Percentiles rank a stretch among this genome's conserved stretches.
Evolutionary conservation across 2,888 invertebrate genomes (phyloP).

Genomic region (Temnothorax unifasciatus): DNA sequence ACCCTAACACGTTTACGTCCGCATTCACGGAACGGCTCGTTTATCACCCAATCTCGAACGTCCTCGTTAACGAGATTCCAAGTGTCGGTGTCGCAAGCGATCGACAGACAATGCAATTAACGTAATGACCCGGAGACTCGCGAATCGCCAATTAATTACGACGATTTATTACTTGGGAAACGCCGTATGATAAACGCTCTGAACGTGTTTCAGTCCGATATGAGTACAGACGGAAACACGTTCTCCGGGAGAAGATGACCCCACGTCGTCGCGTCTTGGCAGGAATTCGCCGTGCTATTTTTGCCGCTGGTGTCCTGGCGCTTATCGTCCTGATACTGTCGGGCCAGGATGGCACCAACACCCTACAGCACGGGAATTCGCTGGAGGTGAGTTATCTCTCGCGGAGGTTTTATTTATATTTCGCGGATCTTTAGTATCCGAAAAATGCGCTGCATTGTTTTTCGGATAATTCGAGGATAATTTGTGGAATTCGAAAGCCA

Average conservation of each 20-base stretch:
- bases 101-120: constrained; percentile 21
- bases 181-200: not conserved
- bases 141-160: not conserved
- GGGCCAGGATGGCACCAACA: constrained; percentile 82
- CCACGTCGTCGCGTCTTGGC: constrained; percentile 84
- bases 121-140: not conserved
- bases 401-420: not conserved
- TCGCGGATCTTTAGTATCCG: not conserved
- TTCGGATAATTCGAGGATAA: constrained; percentile 15
- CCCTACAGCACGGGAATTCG: constrained; percentile 77
- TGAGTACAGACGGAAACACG: constrained; percentile 84
- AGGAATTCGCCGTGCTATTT: constrained; percentile 81
- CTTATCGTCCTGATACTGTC: constrained; percentile 82
- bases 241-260: constrained; percentile 85
- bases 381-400: constrained; percentile 78
- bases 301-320: constrained; percentile 82
- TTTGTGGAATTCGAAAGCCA: not conserved
- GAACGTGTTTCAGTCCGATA: constrained; percentile 81
- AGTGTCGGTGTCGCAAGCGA: constrained; percentile 9
- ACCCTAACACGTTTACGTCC: not conserved
- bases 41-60: constrained; percentile 13
- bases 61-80: constrained; percentile 9
- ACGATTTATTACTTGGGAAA: not conserved
- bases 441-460: constrained; percentile 11
- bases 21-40: not conserved